A percentile compares a stretch with the other conserved stretches of the same genome.
Conservation (phyloP, 2,888 invertebrate genomes). For the Bruchidius siliquastri region DNA sequence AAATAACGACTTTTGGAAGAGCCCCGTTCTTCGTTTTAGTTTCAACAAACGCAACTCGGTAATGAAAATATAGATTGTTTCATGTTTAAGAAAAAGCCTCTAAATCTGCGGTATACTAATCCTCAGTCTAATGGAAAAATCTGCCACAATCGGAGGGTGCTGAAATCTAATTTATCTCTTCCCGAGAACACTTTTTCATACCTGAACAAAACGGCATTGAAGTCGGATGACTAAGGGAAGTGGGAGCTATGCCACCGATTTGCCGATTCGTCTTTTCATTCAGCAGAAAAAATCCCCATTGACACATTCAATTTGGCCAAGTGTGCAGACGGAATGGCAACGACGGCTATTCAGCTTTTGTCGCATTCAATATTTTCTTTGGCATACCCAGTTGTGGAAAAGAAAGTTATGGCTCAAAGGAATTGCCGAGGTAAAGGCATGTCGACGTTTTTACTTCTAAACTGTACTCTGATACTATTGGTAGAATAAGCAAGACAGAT, state of each 20-base stretch:
- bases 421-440: neutral
- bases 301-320: constrained; percentile 41
- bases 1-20: too few species aligned
- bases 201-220: constrained; percentile 28
- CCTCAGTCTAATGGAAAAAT: constrained; percentile 28
- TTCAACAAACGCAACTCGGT: too few species aligned
- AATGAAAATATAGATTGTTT: neutral
- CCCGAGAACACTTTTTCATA: constrained; percentile 25
- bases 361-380: neutral
- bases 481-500: too few species aligned
- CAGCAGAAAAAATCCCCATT: constrained; percentile 37
- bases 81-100: neutral
- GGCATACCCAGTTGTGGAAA: neutral
- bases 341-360: constrained; percentile 13
- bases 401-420: neutral
- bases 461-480: too few species aligned
- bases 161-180: constrained; percentile 36
- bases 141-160: constrained; percentile 21
- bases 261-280: constrained; percentile 37
- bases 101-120: constrained; percentile 1
- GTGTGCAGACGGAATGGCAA: constrained; percentile 23
- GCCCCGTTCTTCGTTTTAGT: too few species aligned
- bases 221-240: constrained; percentile 13
- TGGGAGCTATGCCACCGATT: constrained; percentile 23
- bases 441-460: neutral